Base-by-base conservation (phyloP, 2,888 invertebrate species). In the Julus scanicus region DNA sequence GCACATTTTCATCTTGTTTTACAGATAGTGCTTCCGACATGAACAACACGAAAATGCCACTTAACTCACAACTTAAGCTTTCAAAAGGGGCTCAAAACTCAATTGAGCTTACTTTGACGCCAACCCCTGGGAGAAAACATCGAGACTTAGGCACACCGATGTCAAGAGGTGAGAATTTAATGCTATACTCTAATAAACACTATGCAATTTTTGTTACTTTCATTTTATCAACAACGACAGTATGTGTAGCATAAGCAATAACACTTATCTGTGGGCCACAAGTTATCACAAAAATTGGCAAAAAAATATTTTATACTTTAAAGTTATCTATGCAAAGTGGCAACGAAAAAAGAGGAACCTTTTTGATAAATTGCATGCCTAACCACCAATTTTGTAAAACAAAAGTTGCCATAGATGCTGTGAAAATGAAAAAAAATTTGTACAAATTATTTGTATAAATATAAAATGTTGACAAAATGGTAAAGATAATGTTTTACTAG, bases 61-160 rank as follows among this genome's bases (percentile, higher is more conserved):
- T 86, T 86, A 86, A 29, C 86, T 57, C 86, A 37, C 86, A 86
- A 13, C 20, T 86, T 39, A 86, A 86, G 53, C 86, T 53, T n/a
- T 86, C 86, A 44, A 39, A 20, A 39, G 86, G 86, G 13, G 57
- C 86, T 86, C 49, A 49, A 86, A 49, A 86, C 53, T 86, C 86
- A n/a, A 86, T 86, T 29, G 86, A 86, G 57, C 53, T 86, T 29
- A 53, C 86, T 53, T 57, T 86, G 57, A 53, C 86, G 29, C 49
- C 86, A 53, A 86, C 86, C 39, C 86, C 48, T 53, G 86, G 86
- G 86, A 48, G 86, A 53, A 48, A 86, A 39, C 57, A 49, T 53
- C 53, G 86, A 15, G 86, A 86, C 29, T 85, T 29, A 3, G 20
- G 85, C 71, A 29, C 84, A 40, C 44, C 48, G 84, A 40, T 48